Evolutionary conservation across 2,113 vertebrate genomes (phyloP), one percentile per base, ranked within the genome.

Genomic region (Calonectris borealis): DNA sequence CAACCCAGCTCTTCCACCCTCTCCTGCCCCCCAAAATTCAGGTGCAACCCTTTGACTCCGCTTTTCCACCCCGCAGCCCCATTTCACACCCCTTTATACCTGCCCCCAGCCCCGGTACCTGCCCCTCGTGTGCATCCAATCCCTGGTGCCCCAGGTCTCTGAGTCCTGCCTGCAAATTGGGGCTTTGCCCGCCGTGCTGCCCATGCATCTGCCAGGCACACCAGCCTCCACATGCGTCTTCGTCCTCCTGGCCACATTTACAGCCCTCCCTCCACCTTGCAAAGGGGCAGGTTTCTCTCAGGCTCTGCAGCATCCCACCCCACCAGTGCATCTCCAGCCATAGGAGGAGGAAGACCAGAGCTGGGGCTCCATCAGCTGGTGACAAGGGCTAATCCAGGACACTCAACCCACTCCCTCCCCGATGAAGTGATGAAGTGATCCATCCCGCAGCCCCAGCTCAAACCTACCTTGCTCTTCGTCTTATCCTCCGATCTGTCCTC

Each of bases 391-490:
- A 27, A 70, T 16, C 42, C 55, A 81, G 48, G 57, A 51, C 65
- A 48, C 21, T 44, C 38, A 49, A 11, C 13, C 25, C 32, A 5
- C 34, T 57, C 16, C 51, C 51, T 10, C 21, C 58, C 44, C 4
- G 0, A 1, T 16, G 31, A 69, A 60, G 8, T 44, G 66, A 71
- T 19, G 36, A 38, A 38, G 36, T 38, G 36, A 38, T 77, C 40
- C 62, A 64, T 22, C n/a, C 65, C 6, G 1, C 16, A 80, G 51
- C 52, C 48, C 46, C 58, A 49, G 1, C 11, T 36, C 55, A 60
- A 46, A 93, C 95, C 49, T 86, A 97, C 94, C 93, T 97, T 48
- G 24, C 11, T 95, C 91, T 94, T 94, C 24, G 0, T 72, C 70
- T 76, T 51, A 42, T 17, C 61, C 42, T 90, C 40, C 0, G 0